Evolutionary conservation across 2,888 invertebrate species (phyloP), one percentile per base, ranked within the genome.

Genomic region (Chrysina gloriosa): DNA sequence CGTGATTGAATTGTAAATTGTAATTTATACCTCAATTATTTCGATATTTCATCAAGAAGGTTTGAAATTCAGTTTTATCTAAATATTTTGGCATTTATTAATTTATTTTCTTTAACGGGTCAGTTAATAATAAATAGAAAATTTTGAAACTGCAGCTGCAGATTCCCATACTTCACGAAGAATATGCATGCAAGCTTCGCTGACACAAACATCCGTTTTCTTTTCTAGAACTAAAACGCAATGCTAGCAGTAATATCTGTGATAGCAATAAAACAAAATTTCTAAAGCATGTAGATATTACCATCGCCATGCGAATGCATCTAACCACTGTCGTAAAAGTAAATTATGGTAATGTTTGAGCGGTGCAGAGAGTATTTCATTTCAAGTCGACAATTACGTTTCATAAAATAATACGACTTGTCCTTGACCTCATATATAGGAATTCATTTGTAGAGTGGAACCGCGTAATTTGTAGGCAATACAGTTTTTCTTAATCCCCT

Each of bases 401-500:
- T 21, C 9, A 14, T 47, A 47, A 39, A 47, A 47, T 16, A 63
- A n/a, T n/a, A 34, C 61, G 9, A 52, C 34, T 56, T 69, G 73
- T 70, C 74, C 75, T 70, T 74, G 76, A 71, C 75, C 76, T 74
- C 72, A 65, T 47, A 47, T n/a, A n/a, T n/a, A 47, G 21, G 9
- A 47, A 23, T 47, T 23, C 16, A 23, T 23, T 23, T 47, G 61
- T 50, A 36, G 21, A 34, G 7, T 19, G 39, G 58, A 36, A 16
- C 52, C 29, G 52, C 52, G 52, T 27, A 16, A 29, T 31, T 31
- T 14, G 31, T n/a, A n/a, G 23, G 19, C 21, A 47, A 47, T 23
- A 23, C 47, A 47, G 23, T 21, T 47, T 47, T 47, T 19, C 23
- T n/a, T 47, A 7, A 6, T 45, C 4, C 14, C 16, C 42, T 45